Evolutionary conservation across 2,888 invertebrate species (phyloP), one percentile per base, ranked within the genome.

Genomic region (Leptopilina drosophilae): DNA sequence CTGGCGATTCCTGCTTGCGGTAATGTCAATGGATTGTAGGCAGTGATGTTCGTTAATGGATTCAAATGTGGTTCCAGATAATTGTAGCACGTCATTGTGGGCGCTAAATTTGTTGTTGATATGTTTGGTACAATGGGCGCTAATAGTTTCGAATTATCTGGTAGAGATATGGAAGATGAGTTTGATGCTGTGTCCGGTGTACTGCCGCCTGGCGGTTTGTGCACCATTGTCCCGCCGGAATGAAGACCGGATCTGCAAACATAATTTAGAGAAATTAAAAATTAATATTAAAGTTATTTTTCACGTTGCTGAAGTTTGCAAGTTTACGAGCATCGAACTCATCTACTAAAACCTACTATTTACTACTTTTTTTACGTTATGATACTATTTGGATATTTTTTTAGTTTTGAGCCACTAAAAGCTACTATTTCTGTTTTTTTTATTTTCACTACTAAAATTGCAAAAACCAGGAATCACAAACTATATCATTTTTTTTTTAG

Each of bases 171-270:
- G 80, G 87, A 87, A 79, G 90, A 33, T 33, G 33, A 83, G 78
- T 81, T 85, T 8, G 89, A 83, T n/a, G 86, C 83, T 69, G 83
- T 80, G 77, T 82, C 78, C 82, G 91, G 46, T 85, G 81, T 90
- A 65, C 9, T 77, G 3, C 85, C 78, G 76, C 86, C 83, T 78
- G 93, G 93, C 82, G 94, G 93, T 90, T 94, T 93, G 87, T 94
- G 94, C 65, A 94, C 93, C 88, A 95, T 95, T n/a, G 96, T 96
- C 15, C 97, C 97, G 46, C 97, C 97, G 0, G 97, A 97, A 88
- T 97, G 95, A 78, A 97, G 92, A 0, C 96, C 95, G 0, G 96
- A 96, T 87, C 96, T 76, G 15, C 2, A 62, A 62, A 62, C 6
- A 15, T 20, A 49, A 49, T 49, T 49, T 49, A 42, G 6, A 8